These are phyloP conservation scores for Myiotriccus ornatus DNA, from an alignment of 2,797 vertebrate species.

Conservation along the genomic window DNA sequence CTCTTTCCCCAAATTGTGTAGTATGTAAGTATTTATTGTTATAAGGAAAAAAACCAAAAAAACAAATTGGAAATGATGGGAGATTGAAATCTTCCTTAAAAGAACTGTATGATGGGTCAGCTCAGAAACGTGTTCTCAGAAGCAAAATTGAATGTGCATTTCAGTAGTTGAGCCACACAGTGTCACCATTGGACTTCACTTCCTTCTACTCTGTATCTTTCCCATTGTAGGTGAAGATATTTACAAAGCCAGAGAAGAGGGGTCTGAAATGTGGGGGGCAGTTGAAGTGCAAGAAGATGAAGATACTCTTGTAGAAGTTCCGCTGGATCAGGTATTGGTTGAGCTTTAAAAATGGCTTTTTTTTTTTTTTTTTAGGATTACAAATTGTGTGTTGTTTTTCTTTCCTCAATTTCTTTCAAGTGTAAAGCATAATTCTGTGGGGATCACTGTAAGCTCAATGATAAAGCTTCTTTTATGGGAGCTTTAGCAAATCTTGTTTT, in stretches of 20 bases:
- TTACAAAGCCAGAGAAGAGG: conserved; percentile 76
- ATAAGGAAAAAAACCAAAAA: neutral
- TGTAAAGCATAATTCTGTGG: neutral
- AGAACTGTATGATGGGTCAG: neutral
- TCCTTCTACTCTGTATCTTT: neutral
- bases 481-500: neutral
- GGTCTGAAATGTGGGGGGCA: conserved; percentile 73
- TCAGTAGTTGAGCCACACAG: conserved; percentile 66
- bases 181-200: conserved; percentile 73
- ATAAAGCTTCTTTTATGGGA: neutral
- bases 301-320: conserved; percentile 78
- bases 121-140: neutral
- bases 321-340: conserved; percentile 74
- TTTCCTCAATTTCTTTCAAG: neutral
- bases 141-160: neutral
- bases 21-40: neutral
- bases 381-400: neutral
- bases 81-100: neutral
- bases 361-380: neutral
- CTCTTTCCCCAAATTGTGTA: neutral
- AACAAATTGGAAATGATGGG: neutral
- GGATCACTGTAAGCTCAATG: neutral
- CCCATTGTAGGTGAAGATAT: conserved; percentile 69
- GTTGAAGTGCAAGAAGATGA: conserved; percentile 79
- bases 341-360: neutral